Conservation (phyloP, 1,140 invertebrate species). For the Scylla paramamosain region DNA sequence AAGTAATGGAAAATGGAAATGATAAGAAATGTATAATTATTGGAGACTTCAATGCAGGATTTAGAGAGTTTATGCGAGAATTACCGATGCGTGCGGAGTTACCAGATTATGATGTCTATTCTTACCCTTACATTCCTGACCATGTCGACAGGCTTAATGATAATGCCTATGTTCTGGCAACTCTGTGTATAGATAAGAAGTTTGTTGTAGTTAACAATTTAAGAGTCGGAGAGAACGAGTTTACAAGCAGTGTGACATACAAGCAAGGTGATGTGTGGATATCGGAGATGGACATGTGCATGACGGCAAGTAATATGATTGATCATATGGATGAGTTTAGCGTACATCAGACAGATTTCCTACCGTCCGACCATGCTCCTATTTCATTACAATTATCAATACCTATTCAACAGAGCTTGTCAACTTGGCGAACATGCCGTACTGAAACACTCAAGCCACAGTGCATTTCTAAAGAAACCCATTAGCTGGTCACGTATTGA, state of each 20-base stretch:
- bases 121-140: too few species aligned
- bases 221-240: not conserved
- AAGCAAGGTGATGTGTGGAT: not conserved
- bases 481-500: not conserved
- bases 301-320: not conserved
- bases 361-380: not conserved
- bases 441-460: not conserved
- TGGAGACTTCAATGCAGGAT: too few species aligned
- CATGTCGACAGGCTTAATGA: too few species aligned
- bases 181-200: not conserved
- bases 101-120: too few species aligned
- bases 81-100: too few species aligned
- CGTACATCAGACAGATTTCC: not conserved
- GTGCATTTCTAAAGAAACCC: not conserved
- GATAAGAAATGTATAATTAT: too few species aligned
- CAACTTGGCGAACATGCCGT: not conserved
- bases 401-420: not conserved
- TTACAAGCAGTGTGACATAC: not conserved
- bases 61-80: not conserved
- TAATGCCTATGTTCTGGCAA: not conserved
- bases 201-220: not conserved
- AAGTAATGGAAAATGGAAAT: too few species aligned
- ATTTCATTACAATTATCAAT: not conserved
- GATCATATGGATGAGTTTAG: constrained; percentile 39
- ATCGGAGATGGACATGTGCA: not conserved